Percentiles rank a stretch among this genome's conserved stretches.
Evolutionary conservation across 2,888 invertebrate species (phyloP).

Genomic region (Aquatica leii): DNA sequence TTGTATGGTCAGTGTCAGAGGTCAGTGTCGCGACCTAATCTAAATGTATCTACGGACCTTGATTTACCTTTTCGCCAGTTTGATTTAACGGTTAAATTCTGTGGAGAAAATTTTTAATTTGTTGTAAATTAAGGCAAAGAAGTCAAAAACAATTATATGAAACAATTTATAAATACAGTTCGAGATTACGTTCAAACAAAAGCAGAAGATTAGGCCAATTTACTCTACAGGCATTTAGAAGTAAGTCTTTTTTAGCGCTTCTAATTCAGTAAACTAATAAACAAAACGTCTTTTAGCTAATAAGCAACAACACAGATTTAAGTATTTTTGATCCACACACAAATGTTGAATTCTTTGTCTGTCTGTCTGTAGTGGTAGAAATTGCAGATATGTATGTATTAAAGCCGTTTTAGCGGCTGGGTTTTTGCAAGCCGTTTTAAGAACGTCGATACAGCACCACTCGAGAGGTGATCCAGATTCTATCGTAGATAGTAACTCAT

Average conservation of each 20-base stretch:
- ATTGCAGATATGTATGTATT: conserved; percentile 75
- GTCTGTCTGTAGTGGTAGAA: conserved; percentile 71
- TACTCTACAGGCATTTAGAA: conserved; percentile 64
- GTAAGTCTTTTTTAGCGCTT: conserved; percentile 27
- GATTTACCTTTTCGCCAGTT: too few relatives aligned
- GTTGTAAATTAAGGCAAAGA: too few relatives aligned
- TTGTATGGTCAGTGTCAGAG: too few relatives aligned
- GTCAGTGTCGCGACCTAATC: too few relatives aligned
- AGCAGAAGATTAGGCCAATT: conserved; percentile 63
- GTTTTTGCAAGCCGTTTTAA: conserved; percentile 70
- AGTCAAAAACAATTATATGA: too few relatives aligned
- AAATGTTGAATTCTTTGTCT: conserved; percentile 72
- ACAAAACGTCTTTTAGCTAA: too few relatives aligned
- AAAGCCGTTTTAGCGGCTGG: conserved; percentile 69
- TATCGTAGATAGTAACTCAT: conserved; percentile 69
- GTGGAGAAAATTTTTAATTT: too few relatives aligned
- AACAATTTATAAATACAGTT: conserved; percentile 65
- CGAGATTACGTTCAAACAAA: conserved; percentile 65
- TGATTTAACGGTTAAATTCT: too few relatives aligned
- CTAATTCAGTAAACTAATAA: conserved; percentile 8
- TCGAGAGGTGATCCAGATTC: conserved; percentile 66
- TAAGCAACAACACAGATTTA: conserved; percentile 70
- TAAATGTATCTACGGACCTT: too few relatives aligned
- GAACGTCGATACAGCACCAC: conserved; percentile 73
- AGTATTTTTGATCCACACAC: conserved; percentile 73